These are phyloP conservation scores for Lasiurus cinereus DNA, from an alignment of 2,113 vertebrate species.

Conservation along the genomic window DNA sequence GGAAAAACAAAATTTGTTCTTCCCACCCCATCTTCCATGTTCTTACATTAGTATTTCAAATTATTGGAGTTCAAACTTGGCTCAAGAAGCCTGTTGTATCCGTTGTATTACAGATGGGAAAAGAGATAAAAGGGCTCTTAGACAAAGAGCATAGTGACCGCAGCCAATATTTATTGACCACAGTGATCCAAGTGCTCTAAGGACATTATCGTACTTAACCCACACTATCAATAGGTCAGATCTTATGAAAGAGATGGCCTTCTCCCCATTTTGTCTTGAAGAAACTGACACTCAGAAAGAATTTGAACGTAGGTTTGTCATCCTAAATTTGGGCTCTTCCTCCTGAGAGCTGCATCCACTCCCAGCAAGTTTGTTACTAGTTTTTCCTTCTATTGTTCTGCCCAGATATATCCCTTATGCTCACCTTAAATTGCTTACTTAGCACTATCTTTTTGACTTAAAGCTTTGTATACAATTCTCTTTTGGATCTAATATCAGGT, in stretches of 20 bases:
- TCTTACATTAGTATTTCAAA: neutral
- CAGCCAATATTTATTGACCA: neutral
- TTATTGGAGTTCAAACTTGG: neutral
- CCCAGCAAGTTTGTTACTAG: neutral
- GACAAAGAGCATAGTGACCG: neutral
- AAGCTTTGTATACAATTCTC: neutral
- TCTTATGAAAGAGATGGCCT: neutral
- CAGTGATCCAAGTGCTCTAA: neutral
- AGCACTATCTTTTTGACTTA: neutral
- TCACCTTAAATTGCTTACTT: neutral
- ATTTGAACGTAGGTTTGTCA: neutral
- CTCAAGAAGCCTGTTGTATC: neutral
- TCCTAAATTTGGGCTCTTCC: neutral
- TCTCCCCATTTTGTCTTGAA: neutral
- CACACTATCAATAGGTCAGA: neutral
- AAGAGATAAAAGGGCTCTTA: neutral
- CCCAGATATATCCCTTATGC: neutral
- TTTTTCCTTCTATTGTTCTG: constrained; percentile 13
- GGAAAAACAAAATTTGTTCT: neutral
- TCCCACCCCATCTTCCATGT: neutral
- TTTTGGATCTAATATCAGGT: neutral
- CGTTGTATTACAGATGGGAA: neutral
- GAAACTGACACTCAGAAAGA: neutral
- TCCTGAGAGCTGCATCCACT: neutral
- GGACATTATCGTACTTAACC: neutral